Conservation (phyloP, 2,888 invertebrate genomes). For the Clivina fossor region DNA sequence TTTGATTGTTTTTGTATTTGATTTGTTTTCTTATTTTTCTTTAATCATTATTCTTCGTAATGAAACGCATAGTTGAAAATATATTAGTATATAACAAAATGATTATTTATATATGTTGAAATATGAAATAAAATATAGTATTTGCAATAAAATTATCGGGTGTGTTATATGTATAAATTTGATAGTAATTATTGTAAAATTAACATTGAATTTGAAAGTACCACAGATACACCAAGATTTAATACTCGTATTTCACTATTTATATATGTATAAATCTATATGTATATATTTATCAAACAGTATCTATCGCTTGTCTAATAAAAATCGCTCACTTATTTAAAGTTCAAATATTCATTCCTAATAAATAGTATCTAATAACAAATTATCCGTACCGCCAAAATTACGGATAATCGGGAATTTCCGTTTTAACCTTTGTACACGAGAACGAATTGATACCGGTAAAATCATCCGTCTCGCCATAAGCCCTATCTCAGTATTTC, state of each 20-base stretch:
- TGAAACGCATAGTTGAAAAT: too few relatives aligned
- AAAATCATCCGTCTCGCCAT: conserved; percentile 25
- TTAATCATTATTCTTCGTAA: too few relatives aligned
- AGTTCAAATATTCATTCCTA: conserved; percentile 26
- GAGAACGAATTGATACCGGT: conserved; percentile 25
- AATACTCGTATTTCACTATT: conserved; percentile 7
- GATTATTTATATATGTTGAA: too few relatives aligned
- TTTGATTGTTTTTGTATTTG: too few relatives aligned
- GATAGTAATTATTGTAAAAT: conserved; percentile 2
- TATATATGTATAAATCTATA: conserved; percentile 12
- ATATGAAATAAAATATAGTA: too few relatives aligned
- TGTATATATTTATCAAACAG: conserved; percentile 9
- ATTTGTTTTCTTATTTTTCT: too few relatives aligned
- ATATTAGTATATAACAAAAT: too few relatives aligned
- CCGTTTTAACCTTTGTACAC: conserved; percentile 24
- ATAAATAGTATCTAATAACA: conserved; percentile 12
- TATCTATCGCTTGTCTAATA: conserved; percentile 1
- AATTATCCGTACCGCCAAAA: neutral
- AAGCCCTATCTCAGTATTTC: conserved; percentile 49
- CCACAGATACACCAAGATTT: conserved; percentile 12
- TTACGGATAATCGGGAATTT: conserved; percentile 27
- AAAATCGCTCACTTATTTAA: conserved; percentile 25
- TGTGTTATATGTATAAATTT: neutral
- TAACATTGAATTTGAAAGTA: neutral
- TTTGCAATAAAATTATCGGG: neutral